phyloP scores from a whole-genome alignment of 1,140 invertebrate species.

The Rhopalosiphum padi region DNA sequence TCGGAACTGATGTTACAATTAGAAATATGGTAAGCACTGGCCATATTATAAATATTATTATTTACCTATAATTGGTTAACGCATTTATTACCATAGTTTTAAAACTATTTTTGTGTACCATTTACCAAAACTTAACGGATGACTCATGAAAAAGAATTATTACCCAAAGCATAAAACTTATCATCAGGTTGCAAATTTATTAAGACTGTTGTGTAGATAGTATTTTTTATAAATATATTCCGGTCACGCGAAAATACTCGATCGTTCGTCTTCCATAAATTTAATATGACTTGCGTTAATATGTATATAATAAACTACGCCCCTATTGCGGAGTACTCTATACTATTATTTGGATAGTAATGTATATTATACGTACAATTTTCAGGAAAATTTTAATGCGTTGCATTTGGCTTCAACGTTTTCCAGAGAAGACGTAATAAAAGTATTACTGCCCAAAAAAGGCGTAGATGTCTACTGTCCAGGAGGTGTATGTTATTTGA shows the following conservation, averaged over 20 bases:
- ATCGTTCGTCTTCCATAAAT: constrained; percentile 45
- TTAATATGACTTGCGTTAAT: constrained; percentile 18
- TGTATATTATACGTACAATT: not conserved
- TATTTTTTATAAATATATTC: constrained; percentile 45
- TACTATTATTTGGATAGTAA: not conserved
- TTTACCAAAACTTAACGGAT: not conserved
- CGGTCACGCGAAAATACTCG: constrained; percentile 45
- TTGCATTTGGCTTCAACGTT: constrained; percentile 92
- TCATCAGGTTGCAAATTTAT: constrained; percentile 32
- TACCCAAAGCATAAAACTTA: not conserved
- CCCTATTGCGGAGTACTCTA: not conserved
- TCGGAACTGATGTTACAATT: constrained; percentile 89
- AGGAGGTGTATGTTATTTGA: constrained; percentile 81
- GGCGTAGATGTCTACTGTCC: constrained; percentile 89
- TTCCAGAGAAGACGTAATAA: constrained; percentile 93
- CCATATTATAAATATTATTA: not conserved
- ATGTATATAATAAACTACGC: not conserved
- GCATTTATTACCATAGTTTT: not conserved
- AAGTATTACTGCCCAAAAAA: constrained; percentile 84
- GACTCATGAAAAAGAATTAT: constrained; percentile 11
- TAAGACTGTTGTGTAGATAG: not conserved
- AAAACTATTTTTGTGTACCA: not conserved
- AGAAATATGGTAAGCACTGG: constrained; percentile 82
- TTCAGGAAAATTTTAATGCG: constrained; percentile 92
- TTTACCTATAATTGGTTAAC: not conserved